phyloP scores from a whole-genome alignment of 2,797 vertebrate species.

The Sparus aurata region DNA sequence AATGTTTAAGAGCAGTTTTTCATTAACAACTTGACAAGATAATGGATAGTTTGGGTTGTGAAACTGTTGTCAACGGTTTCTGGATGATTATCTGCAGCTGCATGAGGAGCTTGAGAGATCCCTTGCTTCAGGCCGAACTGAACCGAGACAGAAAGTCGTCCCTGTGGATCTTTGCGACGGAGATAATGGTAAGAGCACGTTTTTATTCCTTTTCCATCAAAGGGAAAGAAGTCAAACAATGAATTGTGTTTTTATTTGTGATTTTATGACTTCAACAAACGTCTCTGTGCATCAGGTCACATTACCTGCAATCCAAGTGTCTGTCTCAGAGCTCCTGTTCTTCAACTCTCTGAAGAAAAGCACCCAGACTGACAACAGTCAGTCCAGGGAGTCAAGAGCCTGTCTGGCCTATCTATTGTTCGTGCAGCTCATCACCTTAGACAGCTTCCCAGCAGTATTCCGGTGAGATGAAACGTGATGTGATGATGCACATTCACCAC shows the following conservation, averaged over 20 bases:
- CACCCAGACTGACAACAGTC: constrained; percentile 72
- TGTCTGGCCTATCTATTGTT: constrained; percentile 95
- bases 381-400: constrained; percentile 88
- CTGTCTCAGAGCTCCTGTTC: constrained; percentile 81
- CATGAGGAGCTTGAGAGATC: constrained; percentile 91
- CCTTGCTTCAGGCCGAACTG: constrained; percentile 90
- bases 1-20: background rate
- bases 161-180: constrained; percentile 89
- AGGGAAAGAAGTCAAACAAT: background rate
- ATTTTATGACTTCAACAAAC: background rate
- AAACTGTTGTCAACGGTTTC: background rate
- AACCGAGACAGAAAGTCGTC: constrained; percentile 79
- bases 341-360: constrained; percentile 72
- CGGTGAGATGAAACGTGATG: constrained; percentile 81
- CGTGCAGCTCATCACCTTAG: constrained; percentile 89
- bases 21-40: too few species aligned
- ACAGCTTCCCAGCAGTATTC: constrained; percentile 91
- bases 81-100: constrained; percentile 83
- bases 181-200: constrained; percentile 88
- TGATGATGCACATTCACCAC: background rate
- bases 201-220: background rate
- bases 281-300: constrained; percentile 65
- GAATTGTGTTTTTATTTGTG: background rate
- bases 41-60: too few species aligned
- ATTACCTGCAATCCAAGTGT: constrained; percentile 74